Percentiles rank a stretch among this genome's conserved stretches.
phyloP scores from a whole-genome alignment of 2,797 vertebrate genomes.

The Hydrocynus forskahlii region DNA sequence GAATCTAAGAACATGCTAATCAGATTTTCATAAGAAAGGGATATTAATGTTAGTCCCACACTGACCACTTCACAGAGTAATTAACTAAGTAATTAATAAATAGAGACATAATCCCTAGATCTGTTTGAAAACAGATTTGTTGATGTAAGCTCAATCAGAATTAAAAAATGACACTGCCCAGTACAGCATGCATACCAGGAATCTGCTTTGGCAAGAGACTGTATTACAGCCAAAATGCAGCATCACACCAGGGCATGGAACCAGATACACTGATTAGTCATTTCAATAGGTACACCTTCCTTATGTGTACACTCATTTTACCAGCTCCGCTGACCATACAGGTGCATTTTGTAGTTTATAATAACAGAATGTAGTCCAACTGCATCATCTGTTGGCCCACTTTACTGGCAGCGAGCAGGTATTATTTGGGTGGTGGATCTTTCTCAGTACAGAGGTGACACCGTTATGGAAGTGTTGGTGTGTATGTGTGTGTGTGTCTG shows the following conservation, averaged over 20 bases:
- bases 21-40: background rate
- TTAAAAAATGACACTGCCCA: background rate
- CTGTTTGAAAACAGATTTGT: background rate
- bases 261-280: background rate
- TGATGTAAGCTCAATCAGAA: background rate
- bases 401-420: no score
- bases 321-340: no score
- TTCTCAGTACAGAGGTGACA: no score
- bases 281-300: no score
- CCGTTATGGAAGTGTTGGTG: no score
- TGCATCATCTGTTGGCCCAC: no score
- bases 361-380: no score
- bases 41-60: background rate
- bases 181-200: background rate
- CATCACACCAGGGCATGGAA: background rate
- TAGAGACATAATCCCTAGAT: slow-evolving; percentile 6
- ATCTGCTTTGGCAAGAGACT: background rate
- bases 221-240: background rate
- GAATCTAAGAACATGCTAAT: background rate
- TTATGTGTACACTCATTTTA: no score
- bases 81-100: slow-evolving; percentile 1
- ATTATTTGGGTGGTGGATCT: no score
- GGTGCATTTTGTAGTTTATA: no score
- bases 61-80: background rate
- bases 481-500: no score